These are phyloP conservation scores for Micromesistius poutassou DNA, from an alignment of 2,797 vertebrate genomes.

Conservation along the genomic window DNA sequence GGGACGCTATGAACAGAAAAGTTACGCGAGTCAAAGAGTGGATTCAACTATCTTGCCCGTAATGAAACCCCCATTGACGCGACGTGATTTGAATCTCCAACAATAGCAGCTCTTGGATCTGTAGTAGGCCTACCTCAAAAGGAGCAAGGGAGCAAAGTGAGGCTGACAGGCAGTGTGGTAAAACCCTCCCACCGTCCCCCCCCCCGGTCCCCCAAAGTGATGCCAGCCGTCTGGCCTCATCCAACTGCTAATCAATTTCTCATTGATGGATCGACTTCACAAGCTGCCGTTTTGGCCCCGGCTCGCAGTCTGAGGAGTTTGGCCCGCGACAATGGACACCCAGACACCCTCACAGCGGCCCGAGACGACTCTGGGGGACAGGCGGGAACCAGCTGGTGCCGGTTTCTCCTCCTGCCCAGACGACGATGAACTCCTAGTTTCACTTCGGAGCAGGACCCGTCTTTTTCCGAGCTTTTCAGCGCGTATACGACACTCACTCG, in stretches of 20 bases:
- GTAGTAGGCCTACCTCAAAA: neutral
- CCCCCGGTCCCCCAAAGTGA: neutral
- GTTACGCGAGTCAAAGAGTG: neutral
- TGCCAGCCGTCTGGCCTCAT: neutral
- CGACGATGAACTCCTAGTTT: neutral
- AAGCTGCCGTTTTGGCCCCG: neutral
- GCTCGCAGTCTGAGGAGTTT: neutral
- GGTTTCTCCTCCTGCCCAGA: neutral
- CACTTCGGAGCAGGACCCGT: neutral
- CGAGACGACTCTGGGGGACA: neutral
- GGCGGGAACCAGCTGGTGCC: neutral
- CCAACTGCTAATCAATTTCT: neutral
- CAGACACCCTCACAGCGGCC: neutral
- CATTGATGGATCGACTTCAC: slow-evolving; percentile 1
- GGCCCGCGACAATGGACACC: neutral
- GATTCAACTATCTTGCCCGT: neutral
- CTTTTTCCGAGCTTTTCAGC: neutral
- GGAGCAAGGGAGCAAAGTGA: neutral
- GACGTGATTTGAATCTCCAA: neutral
- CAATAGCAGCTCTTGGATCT: neutral
- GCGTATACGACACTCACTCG: neutral
- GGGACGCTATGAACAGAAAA: neutral
- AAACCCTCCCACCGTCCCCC: no score
- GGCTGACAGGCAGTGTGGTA: neutral
- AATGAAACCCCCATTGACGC: neutral